phyloP scores from a whole-genome alignment of 92 coral and sea anemone genomes.

The Montipora capitata region DNA sequence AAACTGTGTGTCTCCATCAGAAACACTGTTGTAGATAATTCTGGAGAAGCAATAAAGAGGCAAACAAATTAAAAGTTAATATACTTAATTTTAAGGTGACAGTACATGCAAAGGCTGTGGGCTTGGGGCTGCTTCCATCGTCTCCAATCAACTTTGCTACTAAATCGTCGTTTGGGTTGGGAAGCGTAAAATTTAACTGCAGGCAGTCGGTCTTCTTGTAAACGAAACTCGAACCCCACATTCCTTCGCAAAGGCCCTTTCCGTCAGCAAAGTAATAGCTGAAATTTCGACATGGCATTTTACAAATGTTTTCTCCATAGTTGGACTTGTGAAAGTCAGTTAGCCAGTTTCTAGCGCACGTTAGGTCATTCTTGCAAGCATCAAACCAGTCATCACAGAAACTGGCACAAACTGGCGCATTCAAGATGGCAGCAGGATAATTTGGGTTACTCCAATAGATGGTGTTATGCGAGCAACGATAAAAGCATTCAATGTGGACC shows the following conservation, averaged over 20 bases:
- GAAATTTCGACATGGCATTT: constrained; percentile 57
- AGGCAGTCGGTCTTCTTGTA: constrained; percentile 69
- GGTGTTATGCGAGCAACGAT: constrained; percentile 75
- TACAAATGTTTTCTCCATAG: constrained; percentile 44
- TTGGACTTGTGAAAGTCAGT: constrained; percentile 43
- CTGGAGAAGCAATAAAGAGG: not conserved
- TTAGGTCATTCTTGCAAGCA: constrained; percentile 71
- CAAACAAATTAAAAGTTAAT: not conserved
- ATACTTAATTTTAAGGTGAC: not conserved
- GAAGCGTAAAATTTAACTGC: constrained; percentile 49
- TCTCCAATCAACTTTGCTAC: constrained; percentile 57
- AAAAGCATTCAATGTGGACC: constrained; percentile 75
- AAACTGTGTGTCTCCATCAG: too few species aligned
- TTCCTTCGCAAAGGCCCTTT: constrained; percentile 59
- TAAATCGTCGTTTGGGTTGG: constrained; percentile 63
- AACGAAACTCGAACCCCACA: constrained; percentile 72
- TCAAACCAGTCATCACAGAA: constrained; percentile 81
- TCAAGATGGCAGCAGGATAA: constrained; percentile 11
- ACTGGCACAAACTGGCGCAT: constrained; percentile 67
- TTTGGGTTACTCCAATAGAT: constrained; percentile 58
- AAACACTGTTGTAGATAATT: not conserved
- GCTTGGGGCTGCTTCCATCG: not conserved
- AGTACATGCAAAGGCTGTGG: not conserved
- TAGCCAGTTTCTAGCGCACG: constrained; percentile 73
- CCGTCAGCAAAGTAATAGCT: constrained; percentile 48